These are phyloP conservation scores for Helogale parvula DNA, from an alignment of 2,113 vertebrate genomes.

Conservation along the genomic window DNA sequence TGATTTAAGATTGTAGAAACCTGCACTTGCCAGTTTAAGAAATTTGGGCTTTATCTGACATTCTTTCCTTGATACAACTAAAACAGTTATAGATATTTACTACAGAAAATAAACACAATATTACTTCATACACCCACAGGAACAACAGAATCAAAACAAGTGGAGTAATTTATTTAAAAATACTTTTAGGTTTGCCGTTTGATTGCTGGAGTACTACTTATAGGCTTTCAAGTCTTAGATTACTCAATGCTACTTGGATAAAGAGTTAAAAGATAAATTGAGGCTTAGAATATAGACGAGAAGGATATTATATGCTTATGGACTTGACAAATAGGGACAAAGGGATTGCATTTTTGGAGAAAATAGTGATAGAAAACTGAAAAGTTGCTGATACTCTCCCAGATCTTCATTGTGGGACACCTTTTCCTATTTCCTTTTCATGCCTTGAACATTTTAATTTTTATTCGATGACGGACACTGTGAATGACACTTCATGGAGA, in stretches of 20 bases:
- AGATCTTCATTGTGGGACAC: neutral
- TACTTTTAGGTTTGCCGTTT: slow-evolving; percentile 29
- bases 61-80: neutral
- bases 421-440: neutral
- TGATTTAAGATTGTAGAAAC: neutral
- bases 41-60: neutral
- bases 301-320: neutral
- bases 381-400: neutral
- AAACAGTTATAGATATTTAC: neutral
- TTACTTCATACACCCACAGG: neutral
- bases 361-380: slow-evolving; percentile 17
- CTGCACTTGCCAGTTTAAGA: neutral
- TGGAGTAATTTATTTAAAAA: neutral
- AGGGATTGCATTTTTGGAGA: neutral
- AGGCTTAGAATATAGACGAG: neutral
- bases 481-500: neutral
- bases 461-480: neutral
- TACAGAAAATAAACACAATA: neutral
- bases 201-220: neutral
- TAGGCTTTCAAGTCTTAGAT: neutral
- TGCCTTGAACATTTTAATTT: neutral
- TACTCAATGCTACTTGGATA: neutral
- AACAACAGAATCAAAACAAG: neutral
- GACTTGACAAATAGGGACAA: neutral
- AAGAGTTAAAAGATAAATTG: slow-evolving; percentile 3